Percentiles rank a stretch among this genome's conserved stretches.
Conservation (phyloP, 2,888 invertebrate genomes). For the Polylopha cassiicola region DNA sequence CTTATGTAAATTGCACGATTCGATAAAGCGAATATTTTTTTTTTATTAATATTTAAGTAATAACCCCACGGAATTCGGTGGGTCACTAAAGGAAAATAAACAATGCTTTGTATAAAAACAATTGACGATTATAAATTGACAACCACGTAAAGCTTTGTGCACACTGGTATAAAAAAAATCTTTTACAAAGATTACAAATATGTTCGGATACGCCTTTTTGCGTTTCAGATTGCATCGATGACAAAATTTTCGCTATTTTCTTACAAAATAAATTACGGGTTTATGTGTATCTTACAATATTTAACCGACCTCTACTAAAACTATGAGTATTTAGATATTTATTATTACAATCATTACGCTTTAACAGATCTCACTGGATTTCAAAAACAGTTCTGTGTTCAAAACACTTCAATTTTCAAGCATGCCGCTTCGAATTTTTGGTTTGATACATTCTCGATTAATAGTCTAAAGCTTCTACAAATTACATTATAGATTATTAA, state of each 20-base stretch:
- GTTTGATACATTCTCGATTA: constrained; percentile 67
- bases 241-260: constrained; percentile 10
- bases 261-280: constrained; percentile 8
- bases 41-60: constrained; percentile 20
- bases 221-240: constrained; percentile 1
- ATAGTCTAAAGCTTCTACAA: constrained; percentile 50
- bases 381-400: constrained; percentile 62
- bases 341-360: constrained; percentile 54
- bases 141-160: constrained; percentile 27
- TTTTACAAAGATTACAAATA: constrained; percentile 5
- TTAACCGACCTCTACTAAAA: constrained; percentile 44
- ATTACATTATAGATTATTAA: constrained; percentile 36
- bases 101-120: constrained; percentile 28
- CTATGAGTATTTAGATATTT: constrained; percentile 64
- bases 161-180: constrained; percentile 16
- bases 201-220: constrained; percentile 2
- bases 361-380: constrained; percentile 59
- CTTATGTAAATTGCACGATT: constrained; percentile 74
- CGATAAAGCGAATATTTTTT: constrained; percentile 68
- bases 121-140: constrained; percentile 56
- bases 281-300: constrained; percentile 29
- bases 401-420: constrained; percentile 76
- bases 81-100: constrained; percentile 15
- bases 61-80: constrained; percentile 17
- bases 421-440: constrained; percentile 74